These are phyloP conservation scores for Entomobrya proxima DNA, from an alignment of 2,888 invertebrate species.

Conservation along the genomic window DNA sequence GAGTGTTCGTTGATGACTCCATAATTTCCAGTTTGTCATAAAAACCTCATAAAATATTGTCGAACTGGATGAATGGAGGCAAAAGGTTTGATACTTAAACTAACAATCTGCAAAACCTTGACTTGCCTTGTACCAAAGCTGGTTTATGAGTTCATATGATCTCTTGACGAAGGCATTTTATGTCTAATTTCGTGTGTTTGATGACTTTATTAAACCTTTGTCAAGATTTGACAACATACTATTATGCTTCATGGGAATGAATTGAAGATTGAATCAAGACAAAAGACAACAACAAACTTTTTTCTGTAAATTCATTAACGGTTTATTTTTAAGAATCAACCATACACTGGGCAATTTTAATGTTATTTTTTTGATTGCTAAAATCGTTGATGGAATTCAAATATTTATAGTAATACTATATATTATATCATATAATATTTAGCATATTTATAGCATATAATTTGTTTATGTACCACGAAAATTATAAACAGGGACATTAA, in stretches of 20 bases:
- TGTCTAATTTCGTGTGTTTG: too few relatives aligned
- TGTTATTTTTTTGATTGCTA: constrained; percentile 54
- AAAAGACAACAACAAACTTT: constrained; percentile 7
- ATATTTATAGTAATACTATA: not conserved
- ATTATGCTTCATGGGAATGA: not conserved
- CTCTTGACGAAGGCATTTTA: too few relatives aligned
- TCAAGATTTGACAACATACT: too few relatives aligned
- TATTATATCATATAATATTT: not conserved
- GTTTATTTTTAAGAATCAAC: constrained; percentile 52
- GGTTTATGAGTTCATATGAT: too few relatives aligned
- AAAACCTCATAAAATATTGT: constrained; percentile 38
- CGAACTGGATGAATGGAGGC: not conserved
- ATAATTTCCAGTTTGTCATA: constrained; percentile 16
- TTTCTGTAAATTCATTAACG: constrained; percentile 18
- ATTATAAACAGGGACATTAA: constrained; percentile 17
- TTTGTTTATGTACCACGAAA: not conserved
- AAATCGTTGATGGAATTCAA: constrained; percentile 11
- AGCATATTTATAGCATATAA: not conserved
- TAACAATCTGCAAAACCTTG: too few relatives aligned
- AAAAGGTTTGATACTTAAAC: not conserved
- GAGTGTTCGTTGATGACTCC: not conserved
- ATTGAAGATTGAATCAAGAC: not conserved
- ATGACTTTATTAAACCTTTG: too few relatives aligned
- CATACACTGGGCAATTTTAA: constrained; percentile 39
- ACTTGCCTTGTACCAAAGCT: too few relatives aligned